Base-by-base conservation (phyloP, 2,888 invertebrate genomes). In the Ophonus ardosiacus region DNA sequence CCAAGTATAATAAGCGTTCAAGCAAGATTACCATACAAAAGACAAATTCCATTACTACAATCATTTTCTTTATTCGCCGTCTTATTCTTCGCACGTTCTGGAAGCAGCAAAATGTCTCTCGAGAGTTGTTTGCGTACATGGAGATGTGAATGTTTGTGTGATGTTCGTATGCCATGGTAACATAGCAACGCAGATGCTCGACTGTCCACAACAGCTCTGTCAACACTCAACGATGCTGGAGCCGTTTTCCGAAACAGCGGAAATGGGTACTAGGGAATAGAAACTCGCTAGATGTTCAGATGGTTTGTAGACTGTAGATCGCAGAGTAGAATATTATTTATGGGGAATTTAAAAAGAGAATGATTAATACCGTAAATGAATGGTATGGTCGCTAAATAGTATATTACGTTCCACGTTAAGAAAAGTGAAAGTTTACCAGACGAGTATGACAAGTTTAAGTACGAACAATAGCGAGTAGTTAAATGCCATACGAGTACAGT, bases 21-120 rank as follows among this genome's bases (percentile, higher is more conserved):
- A 13, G 5, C 18, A 18, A 63, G 24, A 63, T 63, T 63, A 63
- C 63, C 63, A 63, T 63, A 63, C 63, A 63, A 63, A 63, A 63
- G 18, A 63, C 63, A 24, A 59, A 63, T 63, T 63, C 63, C 63
- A 63, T 63, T 63, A 63, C 21, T 13, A 21, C 8, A 24, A 63
- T 21, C 63, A 24, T 18, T 63, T 59, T 24, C 63, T 63, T 63
- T 63, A 63, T 24, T 21, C 24, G 13, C 63, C 63, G 18, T 63
- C 63, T 24, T 63, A 63, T 63, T 63, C 63, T 63, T 63, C 63
- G 63, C 63, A 63, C 63, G 63, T 63, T 21, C 63, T 21, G 10
- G 13, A 24, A 18, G 4, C 63, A 21, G 21, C 63, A 63, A 63
- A 21, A 10, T 5, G 3, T 63, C 63, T 63, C 63, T 13, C 18